Conservation (phyloP, 92 coral and sea anemone genomes). For the Parazoanthus darwini region DNA sequence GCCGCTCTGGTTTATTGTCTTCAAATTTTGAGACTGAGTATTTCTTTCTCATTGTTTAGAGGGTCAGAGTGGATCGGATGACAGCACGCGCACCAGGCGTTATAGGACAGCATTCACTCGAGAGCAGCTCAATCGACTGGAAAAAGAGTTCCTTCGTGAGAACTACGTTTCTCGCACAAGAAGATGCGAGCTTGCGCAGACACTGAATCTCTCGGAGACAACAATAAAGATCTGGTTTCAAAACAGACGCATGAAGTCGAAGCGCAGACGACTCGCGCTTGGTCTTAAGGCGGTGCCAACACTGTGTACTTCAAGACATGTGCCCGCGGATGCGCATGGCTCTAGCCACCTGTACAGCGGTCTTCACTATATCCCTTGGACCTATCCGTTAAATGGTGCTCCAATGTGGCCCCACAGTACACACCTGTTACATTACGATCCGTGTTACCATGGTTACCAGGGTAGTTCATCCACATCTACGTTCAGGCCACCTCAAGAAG, state of each 20-base stretch:
- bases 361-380: constrained; percentile 88
- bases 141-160: constrained; percentile 86
- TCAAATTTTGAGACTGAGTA: not conserved
- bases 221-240: constrained; percentile 94
- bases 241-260: constrained; percentile 88
- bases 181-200: constrained; percentile 81
- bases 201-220: constrained; percentile 82
- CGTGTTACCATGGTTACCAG: constrained; percentile 78
- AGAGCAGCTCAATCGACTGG: constrained; percentile 82
- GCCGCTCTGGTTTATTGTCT: not conserved
- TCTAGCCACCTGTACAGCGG: constrained; percentile 80
- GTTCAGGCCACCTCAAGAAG: constrained; percentile 41
- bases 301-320: constrained; percentile 74
- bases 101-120: constrained; percentile 91
- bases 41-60: not conserved
- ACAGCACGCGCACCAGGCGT: constrained; percentile 75
- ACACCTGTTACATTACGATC: constrained; percentile 82
- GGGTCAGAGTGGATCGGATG: constrained; percentile 37
- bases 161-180: constrained; percentile 88
- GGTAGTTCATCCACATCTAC: constrained; percentile 18
- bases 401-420: constrained; percentile 85
- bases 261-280: constrained; percentile 85
- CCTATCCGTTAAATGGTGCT: constrained; percentile 68
- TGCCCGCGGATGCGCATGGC: constrained; percentile 65
- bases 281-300: constrained; percentile 81